Conservation (phyloP, 2,888 invertebrate genomes). For the Drosophila koepferae region DNA sequence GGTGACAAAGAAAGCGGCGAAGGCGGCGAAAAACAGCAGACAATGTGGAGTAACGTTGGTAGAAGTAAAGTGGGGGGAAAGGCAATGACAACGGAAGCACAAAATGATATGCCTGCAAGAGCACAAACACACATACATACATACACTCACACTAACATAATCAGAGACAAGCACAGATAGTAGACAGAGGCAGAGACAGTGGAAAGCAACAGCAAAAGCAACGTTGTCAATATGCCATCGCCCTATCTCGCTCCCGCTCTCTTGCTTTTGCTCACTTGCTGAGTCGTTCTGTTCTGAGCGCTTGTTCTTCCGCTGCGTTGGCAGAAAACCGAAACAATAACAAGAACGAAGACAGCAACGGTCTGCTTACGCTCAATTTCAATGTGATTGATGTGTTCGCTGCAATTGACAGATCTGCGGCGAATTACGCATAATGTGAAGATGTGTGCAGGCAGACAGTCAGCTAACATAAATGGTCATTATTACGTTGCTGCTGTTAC, state of each 20-base stretch:
- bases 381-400: slow-evolving; percentile 69
- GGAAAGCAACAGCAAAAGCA: slow-evolving; percentile 16
- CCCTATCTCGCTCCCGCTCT: slow-evolving; percentile 5
- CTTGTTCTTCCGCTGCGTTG: slow-evolving; percentile 52
- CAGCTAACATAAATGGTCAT: slow-evolving; percentile 31
- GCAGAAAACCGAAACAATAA: slow-evolving; percentile 49
- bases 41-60: slow-evolving; percentile 10
- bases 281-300: slow-evolving; percentile 39
- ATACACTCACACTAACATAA: slow-evolving; percentile 2
- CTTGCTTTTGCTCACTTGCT: slow-evolving; percentile 26
- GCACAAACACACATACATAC: slow-evolving; percentile 1
- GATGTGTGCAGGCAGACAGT: slow-evolving; percentile 14
- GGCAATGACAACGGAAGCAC: slow-evolving; percentile 59
- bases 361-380: slow-evolving; percentile 8
- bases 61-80: slow-evolving; percentile 25
- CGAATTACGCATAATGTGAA: slow-evolving; percentile 47
- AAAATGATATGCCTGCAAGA: slow-evolving; percentile 69
- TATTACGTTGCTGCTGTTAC: slow-evolving; percentile 31
- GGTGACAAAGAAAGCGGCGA: slow-evolving; percentile 67
- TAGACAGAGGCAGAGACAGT: slow-evolving; percentile 30
- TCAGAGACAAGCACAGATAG: neutral
- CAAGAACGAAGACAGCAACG: slow-evolving; percentile 5
- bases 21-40: slow-evolving; percentile 27
- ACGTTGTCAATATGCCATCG: slow-evolving; percentile 23
- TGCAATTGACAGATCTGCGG: slow-evolving; percentile 62